These are phyloP conservation scores for Baronia brevicornis DNA, from an alignment of 2,888 invertebrate species.

Conservation along the genomic window DNA sequence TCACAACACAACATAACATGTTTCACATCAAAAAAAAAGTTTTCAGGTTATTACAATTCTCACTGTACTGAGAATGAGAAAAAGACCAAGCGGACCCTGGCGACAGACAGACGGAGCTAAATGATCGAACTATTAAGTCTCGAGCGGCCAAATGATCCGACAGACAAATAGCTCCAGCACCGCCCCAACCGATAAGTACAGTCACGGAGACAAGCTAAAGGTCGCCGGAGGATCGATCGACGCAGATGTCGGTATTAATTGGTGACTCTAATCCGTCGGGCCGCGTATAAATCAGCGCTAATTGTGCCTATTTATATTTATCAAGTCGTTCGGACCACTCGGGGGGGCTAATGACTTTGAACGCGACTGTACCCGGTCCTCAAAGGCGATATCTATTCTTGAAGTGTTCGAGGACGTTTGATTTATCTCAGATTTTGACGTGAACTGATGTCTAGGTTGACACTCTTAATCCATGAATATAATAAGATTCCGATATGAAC, in stretches of 20 bases:
- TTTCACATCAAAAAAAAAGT: no score
- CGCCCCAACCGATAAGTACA: conserved; percentile 38
- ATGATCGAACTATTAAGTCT: conserved; percentile 18
- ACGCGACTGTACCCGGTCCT: conserved; percentile 33
- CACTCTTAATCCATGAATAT: no score
- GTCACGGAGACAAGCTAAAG: conserved; percentile 64
- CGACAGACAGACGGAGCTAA: conserved; percentile 8
- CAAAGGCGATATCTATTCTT: conserved; percentile 6
- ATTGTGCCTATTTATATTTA: conserved; percentile 68
- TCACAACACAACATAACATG: no score
- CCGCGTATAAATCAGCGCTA: conserved; percentile 61
- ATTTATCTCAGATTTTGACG: conserved; percentile 3
- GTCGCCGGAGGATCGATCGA: conserved; percentile 59
- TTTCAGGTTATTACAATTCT: no score
- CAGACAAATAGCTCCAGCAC: conserved; percentile 15
- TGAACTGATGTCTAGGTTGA: conserved; percentile 18
- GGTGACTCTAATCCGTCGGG: conserved; percentile 59
- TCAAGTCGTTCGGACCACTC: conserved; percentile 38
- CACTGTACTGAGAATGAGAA: no score
- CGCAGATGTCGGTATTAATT: conserved; percentile 68
- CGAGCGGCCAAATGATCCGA: conserved; percentile 13
- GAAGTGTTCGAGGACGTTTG: conserved; percentile 4
- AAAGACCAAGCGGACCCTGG: conserved; percentile 11
- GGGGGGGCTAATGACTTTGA: conserved; percentile 38
- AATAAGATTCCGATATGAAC: no score